Base-by-base conservation (phyloP, 2,888 invertebrate species). In the Caenorhabditis becei region DNA sequence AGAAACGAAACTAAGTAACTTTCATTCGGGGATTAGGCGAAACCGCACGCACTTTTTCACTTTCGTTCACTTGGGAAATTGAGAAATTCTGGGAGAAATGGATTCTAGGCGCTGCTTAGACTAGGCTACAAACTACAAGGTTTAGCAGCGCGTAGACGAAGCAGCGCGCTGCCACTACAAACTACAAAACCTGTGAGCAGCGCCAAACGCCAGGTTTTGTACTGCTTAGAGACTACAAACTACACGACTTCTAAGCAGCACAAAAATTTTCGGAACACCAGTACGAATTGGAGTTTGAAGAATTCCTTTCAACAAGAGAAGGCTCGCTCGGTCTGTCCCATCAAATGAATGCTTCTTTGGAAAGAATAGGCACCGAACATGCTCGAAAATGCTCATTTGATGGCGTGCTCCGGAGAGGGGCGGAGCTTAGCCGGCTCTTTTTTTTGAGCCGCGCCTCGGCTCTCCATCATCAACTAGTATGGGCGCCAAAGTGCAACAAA, bases 401-500 rank as follows among this genome's bases (percentile, higher is more conserved):
- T 54, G 54, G 54, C 28, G 54, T 51, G 51, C 23, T 41, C 8
- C 8, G 23, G 24, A 18, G 20, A 18, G 18, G 2, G 20, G 18
- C 4, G 5, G 54, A 16, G 26, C 23, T 16, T 11, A 26, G 2
- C 26, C 54, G n/a, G 3, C 14, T 2, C n/a, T 26, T n/a, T 54
- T 28, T 54, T 26, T 28, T 59, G 58, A 4, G 32, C 32, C 4
- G 32, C 10, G 32, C 32, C 32, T 4, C 1, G 41, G 8, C 41
- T 10, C 5, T 10, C 41, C 41, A 14, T 41, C 41, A 41, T 41
- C 41, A 41, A 14, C 41, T 14, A 41, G 14, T 3, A 41, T 10
- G 16, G 14, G 41, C 7, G 51, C 37, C 24, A 67, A 69, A 69
- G 58, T 58, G 69, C 69, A 67, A 67, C 56, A 67, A 56, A 67